Percentiles rank a stretch among this genome's conserved stretches.
phyloP scores from a whole-genome alignment of 2,113 vertebrate genomes.

The Holacanthus passer region DNA sequence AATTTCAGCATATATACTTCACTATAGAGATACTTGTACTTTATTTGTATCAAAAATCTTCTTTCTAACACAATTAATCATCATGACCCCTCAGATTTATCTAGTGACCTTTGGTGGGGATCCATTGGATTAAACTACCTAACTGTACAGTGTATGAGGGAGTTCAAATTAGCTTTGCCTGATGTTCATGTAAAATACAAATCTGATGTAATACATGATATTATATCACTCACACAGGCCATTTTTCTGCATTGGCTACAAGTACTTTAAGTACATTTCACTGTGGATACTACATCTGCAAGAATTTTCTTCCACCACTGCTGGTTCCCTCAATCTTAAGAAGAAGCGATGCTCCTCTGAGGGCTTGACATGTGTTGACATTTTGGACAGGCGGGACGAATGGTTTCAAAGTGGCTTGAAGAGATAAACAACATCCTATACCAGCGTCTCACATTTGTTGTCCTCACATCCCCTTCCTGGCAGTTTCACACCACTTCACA shows the following conservation, averaged over 20 bases:
- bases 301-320: not conserved
- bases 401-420: not conserved
- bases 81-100: not conserved
- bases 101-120: not conserved
- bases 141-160: not conserved
- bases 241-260: no score
- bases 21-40: no score
- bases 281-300: no score
- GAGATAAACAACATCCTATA: not conserved
- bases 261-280: no score
- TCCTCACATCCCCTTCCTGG: not conserved
- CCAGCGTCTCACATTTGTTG: not conserved
- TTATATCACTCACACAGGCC: not conserved
- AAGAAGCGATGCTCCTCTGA: not conserved
- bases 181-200: no score
- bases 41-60: no score
- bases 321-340: not conserved
- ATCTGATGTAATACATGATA: not conserved
- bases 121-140: not conserved
- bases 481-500: constrained; percentile 1
- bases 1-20: not conserved
- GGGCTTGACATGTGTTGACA: not conserved
- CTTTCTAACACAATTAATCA: no score
- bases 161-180: not conserved
- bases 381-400: not conserved